Base-by-base conservation (phyloP, 92 coral and sea anemone species). In the Umimayanthus kanabou region DNA sequence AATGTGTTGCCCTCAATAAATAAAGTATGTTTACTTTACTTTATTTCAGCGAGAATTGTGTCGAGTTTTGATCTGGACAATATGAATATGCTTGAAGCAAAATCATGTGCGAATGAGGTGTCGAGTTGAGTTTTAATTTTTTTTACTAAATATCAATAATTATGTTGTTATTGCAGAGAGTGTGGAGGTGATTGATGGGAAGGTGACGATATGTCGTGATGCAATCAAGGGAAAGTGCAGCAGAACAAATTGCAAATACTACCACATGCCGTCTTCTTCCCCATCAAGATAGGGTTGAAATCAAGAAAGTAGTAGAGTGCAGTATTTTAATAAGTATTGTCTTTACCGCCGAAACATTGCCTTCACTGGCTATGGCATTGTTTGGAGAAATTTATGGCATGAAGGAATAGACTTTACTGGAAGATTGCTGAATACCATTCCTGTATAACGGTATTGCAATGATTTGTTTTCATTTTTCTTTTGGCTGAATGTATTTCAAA, bases 121-220 rank as follows among this genome's bases (percentile, higher is more conserved):
- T 57, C 22, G 2, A 57, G 9, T 5, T 18, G 26, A 45, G 2
- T 77, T 43, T 16, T 42, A 39, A 25, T 14, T 23, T 43, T 77
- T 39, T 74, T 39, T 42, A 15, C 61, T 78, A 47, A 78, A 55
- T 76, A 0, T 6, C 55, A 78, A 10, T 23, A 18, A 2, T 75
- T 40, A 40, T 82, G 22, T 58, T 61, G 76, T 45, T 28, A 30
- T 88, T 85, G 64, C 78, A 97, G 99, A 92, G 82, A 93, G 89
- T 97, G 98, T 97, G n/a, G 99, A 97, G 79, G 95, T 97, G 11
- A 82, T 97, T 73, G 96, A 97, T 91, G 99, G 99, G 10, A 93
- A 90, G 82, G 99, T 97, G 81, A 97, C 99, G 49, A 90, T 97
- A 72, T 97, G 99, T 90, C 90, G 98, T 42, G 99, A 97, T 66